Percentiles rank a stretch among this genome's conserved stretches.
phyloP scores from a whole-genome alignment of 2,797 vertebrate genomes.

The Neoniphon sammara region DNA sequence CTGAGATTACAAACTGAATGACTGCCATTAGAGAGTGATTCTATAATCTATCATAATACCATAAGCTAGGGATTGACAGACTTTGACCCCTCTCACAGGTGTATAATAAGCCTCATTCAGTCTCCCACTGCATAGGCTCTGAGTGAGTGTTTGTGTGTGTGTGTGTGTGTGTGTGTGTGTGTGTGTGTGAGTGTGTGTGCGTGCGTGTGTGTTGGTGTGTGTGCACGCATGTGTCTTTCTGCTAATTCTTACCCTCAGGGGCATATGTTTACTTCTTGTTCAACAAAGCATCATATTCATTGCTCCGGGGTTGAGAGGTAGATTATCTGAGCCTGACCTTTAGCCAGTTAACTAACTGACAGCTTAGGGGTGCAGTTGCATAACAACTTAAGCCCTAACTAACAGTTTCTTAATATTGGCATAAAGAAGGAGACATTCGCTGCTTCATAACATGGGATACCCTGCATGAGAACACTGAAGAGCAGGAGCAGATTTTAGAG shows the following conservation, averaged over 20 bases:
- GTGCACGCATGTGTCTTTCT: slow-evolving; percentile 53
- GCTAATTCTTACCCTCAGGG: slow-evolving; percentile 86
- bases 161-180: no score
- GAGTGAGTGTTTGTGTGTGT: slow-evolving; percentile 51
- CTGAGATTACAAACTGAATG: slow-evolving; percentile 89
- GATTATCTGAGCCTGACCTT: slow-evolving; percentile 84
- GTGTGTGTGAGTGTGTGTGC: slow-evolving; percentile 2
- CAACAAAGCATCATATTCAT: slow-evolving; percentile 95
- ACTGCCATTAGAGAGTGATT: slow-evolving; percentile 93
- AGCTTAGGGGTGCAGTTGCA: slow-evolving; percentile 76
- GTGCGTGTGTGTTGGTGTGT: background rate
- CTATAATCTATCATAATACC: slow-evolving; percentile 96
- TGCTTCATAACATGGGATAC: slow-evolving; percentile 20
- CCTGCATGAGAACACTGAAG: background rate
- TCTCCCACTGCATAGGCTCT: slow-evolving; percentile 82
- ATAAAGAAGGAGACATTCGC: slow-evolving; percentile 48
- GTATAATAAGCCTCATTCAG: slow-evolving; percentile 92
- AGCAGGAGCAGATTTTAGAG: slow-evolving; percentile 3
- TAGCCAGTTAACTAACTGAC: slow-evolving; percentile 88
- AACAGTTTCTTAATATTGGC: slow-evolving; percentile 78
- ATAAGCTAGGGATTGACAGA: slow-evolving; percentile 94
- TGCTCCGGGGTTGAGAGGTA: slow-evolving; percentile 84
- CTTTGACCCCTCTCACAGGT: slow-evolving; percentile 93
- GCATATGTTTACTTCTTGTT: slow-evolving; percentile 88
- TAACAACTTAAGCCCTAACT: slow-evolving; percentile 74